Evolutionary conservation across 1,140 invertebrate species (phyloP).

Genomic region (Brachionus plicatilis): DNA sequence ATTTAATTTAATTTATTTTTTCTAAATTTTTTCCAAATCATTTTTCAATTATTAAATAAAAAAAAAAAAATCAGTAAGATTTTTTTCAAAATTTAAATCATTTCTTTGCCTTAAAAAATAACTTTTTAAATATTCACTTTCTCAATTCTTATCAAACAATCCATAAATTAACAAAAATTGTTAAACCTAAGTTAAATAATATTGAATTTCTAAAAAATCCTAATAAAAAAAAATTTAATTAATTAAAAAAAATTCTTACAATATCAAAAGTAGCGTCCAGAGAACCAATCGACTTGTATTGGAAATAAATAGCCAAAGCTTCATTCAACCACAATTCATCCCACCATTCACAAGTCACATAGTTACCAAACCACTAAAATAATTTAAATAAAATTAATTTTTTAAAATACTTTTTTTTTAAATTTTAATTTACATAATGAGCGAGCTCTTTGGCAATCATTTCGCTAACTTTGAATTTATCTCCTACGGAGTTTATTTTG

Average conservation of each 20-base stretch:
- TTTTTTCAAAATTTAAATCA: too few relatives aligned
- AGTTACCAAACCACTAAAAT: constrained; percentile 68
- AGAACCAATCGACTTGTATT: constrained; percentile 54
- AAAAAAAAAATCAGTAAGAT: too few relatives aligned
- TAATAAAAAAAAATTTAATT: neutral
- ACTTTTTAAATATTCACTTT: too few relatives aligned
- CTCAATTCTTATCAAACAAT: too few relatives aligned
- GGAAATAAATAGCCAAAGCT: constrained; percentile 51
- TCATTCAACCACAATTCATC: constrained; percentile 58
- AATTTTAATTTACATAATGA: constrained; percentile 57
- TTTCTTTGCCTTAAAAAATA: too few relatives aligned
- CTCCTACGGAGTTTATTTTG: neutral
- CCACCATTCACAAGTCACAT: constrained; percentile 65
- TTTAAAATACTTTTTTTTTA: neutral
- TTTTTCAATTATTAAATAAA: too few relatives aligned
- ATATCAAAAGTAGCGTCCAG: constrained; percentile 74
- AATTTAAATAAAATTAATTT: neutral
- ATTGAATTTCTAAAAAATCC: too few relatives aligned
- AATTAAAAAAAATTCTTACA: constrained; percentile 42
- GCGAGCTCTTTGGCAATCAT: constrained; percentile 73
- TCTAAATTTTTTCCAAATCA: too few relatives aligned
- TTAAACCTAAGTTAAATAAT: too few relatives aligned
- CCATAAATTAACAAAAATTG: too few relatives aligned
- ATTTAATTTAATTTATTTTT: too few relatives aligned
- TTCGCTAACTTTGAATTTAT: constrained; percentile 64